Conservation (phyloP, 2,113 vertebrate species). For the Nesoenas mayeri region DNA sequence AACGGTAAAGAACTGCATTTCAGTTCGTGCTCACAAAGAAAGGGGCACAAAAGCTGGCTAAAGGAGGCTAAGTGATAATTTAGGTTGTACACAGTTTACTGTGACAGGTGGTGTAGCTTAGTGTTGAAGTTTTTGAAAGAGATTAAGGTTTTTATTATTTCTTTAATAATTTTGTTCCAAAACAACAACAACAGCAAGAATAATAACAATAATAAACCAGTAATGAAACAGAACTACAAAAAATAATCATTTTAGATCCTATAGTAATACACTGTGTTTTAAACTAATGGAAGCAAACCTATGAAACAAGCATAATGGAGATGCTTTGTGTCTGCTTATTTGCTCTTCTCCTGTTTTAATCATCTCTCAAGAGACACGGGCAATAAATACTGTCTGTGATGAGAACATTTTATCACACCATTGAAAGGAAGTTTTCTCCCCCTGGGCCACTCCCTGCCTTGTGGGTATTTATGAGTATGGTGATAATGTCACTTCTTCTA, state of each 20-base stretch:
- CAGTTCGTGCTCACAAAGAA: not conserved
- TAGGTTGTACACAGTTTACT: not conserved
- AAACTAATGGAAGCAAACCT: conserved; percentile 19
- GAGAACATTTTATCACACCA: conserved; percentile 17
- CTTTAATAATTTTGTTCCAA: not conserved
- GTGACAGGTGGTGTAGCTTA: not conserved
- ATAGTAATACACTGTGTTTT: not conserved
- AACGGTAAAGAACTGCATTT: not conserved
- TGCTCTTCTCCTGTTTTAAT: conserved; percentile 11
- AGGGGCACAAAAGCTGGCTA: not conserved
- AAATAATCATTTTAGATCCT: not conserved
- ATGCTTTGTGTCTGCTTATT: not conserved
- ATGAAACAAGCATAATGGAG: not conserved
- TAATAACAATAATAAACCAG: not conserved
- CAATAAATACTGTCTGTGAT: conserved; percentile 8
- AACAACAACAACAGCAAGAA: not conserved
- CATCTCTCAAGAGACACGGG: not conserved
- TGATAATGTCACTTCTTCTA: conserved; percentile 17
- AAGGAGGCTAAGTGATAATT: not conserved
- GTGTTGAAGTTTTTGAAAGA: not conserved
- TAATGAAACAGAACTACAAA: not conserved
- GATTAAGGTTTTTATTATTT: not conserved
- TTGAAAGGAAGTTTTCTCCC: not conserved
- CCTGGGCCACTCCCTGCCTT: not conserved
- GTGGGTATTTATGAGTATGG: not conserved